These are phyloP conservation scores for Acholoe squamosa DNA, from an alignment of 2,888 invertebrate genomes.

Conservation along the genomic window DNA sequence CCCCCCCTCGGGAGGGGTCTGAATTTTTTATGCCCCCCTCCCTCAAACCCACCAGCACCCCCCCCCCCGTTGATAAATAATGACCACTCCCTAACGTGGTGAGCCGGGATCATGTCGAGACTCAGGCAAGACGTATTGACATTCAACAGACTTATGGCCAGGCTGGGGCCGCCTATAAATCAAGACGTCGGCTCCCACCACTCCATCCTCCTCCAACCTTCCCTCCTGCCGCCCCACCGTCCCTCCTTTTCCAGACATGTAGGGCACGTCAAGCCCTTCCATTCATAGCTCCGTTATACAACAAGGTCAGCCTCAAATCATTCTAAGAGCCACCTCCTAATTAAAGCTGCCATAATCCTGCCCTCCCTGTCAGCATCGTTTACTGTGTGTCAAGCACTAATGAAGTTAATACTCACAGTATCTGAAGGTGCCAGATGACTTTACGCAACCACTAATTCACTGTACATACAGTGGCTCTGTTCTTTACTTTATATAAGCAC, in stretches of 20 bases:
- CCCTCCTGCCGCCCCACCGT: background rate
- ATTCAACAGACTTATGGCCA: conserved; percentile 47
- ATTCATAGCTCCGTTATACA: background rate
- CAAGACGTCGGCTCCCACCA: conserved; percentile 19
- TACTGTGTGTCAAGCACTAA: background rate
- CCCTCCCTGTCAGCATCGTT: background rate
- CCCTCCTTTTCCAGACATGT: background rate
- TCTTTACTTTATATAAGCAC: too few species aligned
- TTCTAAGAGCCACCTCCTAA: background rate
- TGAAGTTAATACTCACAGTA: background rate
- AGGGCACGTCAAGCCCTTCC: background rate
- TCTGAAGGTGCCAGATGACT: background rate
- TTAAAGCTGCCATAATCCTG: conserved; percentile 3
- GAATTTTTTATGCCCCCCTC: too few species aligned
- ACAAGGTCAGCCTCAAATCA: background rate
- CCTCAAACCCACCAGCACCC: too few species aligned
- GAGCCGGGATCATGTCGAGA: conserved; percentile 14
- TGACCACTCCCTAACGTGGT: too few species aligned
- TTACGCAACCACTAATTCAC: too few species aligned
- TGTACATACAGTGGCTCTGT: too few species aligned
- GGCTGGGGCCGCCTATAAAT: conserved; percentile 19
- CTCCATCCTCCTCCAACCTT: background rate
- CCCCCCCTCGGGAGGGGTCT: too few species aligned
- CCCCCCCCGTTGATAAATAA: too few species aligned
- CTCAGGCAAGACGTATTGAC: conserved; percentile 28